Percentiles rank a stretch among this genome's conserved stretches.
phyloP scores from a whole-genome alignment of 2,888 invertebrate species.

The Perdita meconis region DNA sequence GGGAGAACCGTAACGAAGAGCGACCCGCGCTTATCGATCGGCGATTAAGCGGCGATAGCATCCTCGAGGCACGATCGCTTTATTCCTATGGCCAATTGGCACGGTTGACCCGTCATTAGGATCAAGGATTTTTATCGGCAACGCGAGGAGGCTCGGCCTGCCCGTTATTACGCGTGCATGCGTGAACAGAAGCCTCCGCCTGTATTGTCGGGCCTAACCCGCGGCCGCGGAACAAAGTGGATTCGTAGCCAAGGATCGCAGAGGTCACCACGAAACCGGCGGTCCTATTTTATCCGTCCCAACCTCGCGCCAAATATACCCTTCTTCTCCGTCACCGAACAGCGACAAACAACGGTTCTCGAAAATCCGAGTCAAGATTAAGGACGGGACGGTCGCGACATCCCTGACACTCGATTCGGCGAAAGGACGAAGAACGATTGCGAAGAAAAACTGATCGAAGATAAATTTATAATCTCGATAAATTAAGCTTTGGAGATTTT shows the following conservation, averaged over 20 bases:
- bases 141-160: slow-evolving; percentile 61
- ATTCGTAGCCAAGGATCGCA: slow-evolving; percentile 47
- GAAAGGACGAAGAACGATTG: too few species aligned
- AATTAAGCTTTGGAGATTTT: too few species aligned
- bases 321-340: slow-evolving; percentile 9
- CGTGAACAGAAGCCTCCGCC: slow-evolving; percentile 35
- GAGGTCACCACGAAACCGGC: slow-evolving; percentile 38
- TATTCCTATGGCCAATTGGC: slow-evolving; percentile 79
- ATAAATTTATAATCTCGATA: too few species aligned
- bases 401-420: too few species aligned
- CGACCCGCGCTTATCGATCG: slow-evolving; percentile 40
- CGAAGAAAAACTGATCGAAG: too few species aligned
- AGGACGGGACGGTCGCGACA: background rate
- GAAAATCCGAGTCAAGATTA: slow-evolving; percentile 14
- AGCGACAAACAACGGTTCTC: slow-evolving; percentile 23
- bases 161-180: slow-evolving; percentile 66
- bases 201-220: slow-evolving; percentile 32
- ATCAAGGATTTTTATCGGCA: slow-evolving; percentile 79
- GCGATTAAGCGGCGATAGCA: slow-evolving; percentile 49
- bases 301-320: slow-evolving; percentile 52
- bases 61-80: slow-evolving; percentile 56
- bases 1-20: too few species aligned
- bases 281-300: slow-evolving; percentile 45
- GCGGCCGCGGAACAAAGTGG: slow-evolving; percentile 44
- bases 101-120: slow-evolving; percentile 83